These are phyloP conservation scores for Hetaerina americana DNA, from an alignment of 1,140 invertebrate genomes.

Conservation along the genomic window DNA sequence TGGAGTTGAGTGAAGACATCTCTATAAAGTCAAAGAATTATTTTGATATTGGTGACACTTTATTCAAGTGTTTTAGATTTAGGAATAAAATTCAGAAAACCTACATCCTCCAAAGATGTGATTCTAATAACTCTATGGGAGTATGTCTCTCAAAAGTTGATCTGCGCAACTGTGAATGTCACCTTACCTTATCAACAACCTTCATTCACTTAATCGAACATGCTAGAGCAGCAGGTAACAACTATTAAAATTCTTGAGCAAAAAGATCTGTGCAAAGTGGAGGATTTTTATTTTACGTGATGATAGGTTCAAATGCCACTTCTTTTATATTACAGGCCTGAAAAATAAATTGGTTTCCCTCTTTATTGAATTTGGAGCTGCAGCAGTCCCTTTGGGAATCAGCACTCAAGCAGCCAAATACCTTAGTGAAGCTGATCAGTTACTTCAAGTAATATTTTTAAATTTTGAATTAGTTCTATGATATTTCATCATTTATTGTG, in stretches of 20 bases:
- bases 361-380: neutral
- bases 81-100: too few relatives aligned
- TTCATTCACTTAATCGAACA: slow-evolving; percentile 43
- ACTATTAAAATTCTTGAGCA: neutral
- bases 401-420: neutral
- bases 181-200: slow-evolving; percentile 35
- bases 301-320: neutral
- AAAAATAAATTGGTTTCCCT: neutral
- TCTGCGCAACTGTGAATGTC: slow-evolving; percentile 38
- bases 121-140: slow-evolving; percentile 23
- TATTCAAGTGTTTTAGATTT: too few relatives aligned
- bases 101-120: neutral
- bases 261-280: neutral
- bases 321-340: neutral
- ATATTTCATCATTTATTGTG: too few relatives aligned
- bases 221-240: slow-evolving; percentile 36
- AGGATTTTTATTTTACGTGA: too few relatives aligned
- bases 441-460: neutral
- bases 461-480: too few relatives aligned
- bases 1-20: too few relatives aligned
- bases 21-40: too few relatives aligned
- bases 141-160: slow-evolving; percentile 25
- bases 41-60: too few relatives aligned
- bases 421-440: neutral
- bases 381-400: neutral